Evolutionary conservation across 2,113 vertebrate genomes (phyloP), one percentile per base, ranked within the genome.

Genomic region (Morone saxatilis): DNA sequence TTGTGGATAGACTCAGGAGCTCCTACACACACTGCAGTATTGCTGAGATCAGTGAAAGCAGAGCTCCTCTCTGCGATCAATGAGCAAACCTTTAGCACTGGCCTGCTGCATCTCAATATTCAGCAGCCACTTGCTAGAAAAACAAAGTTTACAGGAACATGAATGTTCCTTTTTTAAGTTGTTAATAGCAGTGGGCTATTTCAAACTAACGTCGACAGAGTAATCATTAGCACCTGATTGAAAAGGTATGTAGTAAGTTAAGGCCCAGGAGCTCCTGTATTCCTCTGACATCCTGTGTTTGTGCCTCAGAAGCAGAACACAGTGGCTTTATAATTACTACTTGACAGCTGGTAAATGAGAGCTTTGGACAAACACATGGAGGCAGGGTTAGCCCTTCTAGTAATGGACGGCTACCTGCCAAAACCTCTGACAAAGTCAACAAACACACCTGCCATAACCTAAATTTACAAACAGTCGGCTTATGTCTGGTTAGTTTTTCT

Each of bases 311-410:
- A 40, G 43, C 41, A n/a, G 20, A 67, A 67, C 67, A 54, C 57
- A 45, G 67, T 63, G 53, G 53, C 62, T 75, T 50, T 56, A 60
- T 81, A 60, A 69, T 68, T 20, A n/a, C 79, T 36, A 17, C 62
- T 67, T 78, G 38, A 78, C 68, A 78, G 69, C 61, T 78, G 38
- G 45, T 78, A 45, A 84, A 68, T 68, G 22, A 36, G 45, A 61
- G 53, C 53, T 66, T 66, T 84, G 61, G 53, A 54, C 62, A 78
- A 78, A 84, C 69, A 47, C 38, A 45, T 73, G 16, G 67, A 67
- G 45, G 45, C 54, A 54, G 22, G 9, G 45, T 73, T 57, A 22
- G 69, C 41, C 17, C 36, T 22, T 68, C 14, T 16, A 45, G 63
- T 54, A 38, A 76, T 69, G 38, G 47, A 38, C 16, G 54, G 56